Base-by-base conservation (phyloP, 2,888 invertebrate species). In the Caenorhabditis zanzibari region DNA sequence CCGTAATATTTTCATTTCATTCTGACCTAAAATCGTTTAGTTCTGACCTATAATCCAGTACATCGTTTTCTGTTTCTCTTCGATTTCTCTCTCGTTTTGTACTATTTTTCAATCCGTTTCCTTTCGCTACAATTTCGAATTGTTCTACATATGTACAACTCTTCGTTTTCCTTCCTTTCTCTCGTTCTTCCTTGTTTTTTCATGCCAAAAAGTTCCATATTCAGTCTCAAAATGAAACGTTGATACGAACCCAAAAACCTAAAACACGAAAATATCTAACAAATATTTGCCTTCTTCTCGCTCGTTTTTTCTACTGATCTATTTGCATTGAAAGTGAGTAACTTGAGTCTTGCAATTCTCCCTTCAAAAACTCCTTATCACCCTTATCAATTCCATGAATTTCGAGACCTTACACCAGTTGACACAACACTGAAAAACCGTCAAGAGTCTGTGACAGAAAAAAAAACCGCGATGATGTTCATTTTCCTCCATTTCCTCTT, bases 271-370 rank as follows among this genome's bases (percentile, higher is more conserved):
- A 64, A 47, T 64, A 47, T 64, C 63, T 26, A 9, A 68, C 68
- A 68, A 68, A 68, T 68, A 68, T 68, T 68, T 68, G 54, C 38
- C 64, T 32, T 49, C 54, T 68, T 68, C 68, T 68, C 52, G 52
- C 44, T 63, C 16, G 63, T 68, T 68, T 54, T 49, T 66, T 47
- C 12, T 12, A 24, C 19, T 38, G 68, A 68, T 54, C 32, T 68
- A 32, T 66, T 66, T 66, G 64, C 47, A 66, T 47, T 66, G 64
- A 58, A 58, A 66, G 68, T 68, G 52, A 68, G 68, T 68, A 52
- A 68, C 35, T 54, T 14, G 38, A 61, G 35, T 54, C 22, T 68
- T 32, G 38, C 41, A 44, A 28, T 14, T 35, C 47, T 19, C 22
- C 49, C 22, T 49, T 19, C 35, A 63, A 41, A 44, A 41, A 38